Percentiles rank a stretch among this genome's conserved stretches.
Conservation (phyloP, 1,140 invertebrate genomes). For the Platorchestia sp. region DNA sequence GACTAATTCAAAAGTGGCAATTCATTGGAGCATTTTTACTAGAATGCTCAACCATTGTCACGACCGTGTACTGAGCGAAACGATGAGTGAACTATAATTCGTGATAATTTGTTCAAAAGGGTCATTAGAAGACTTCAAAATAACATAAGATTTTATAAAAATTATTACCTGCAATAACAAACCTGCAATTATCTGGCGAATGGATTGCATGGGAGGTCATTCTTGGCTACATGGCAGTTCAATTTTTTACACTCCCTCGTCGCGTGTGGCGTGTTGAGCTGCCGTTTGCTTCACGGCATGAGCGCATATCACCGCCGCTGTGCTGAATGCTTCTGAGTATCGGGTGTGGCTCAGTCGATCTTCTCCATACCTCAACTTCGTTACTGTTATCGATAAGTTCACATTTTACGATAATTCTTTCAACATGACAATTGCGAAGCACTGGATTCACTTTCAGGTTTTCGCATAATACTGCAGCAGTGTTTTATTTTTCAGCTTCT, state of each 20-base stretch:
- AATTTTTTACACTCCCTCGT: neutral
- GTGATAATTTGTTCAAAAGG: neutral
- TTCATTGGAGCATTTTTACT: neutral
- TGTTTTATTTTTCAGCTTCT: neutral
- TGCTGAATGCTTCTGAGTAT: neutral
- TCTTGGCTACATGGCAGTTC: neutral
- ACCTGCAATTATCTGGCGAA: neutral
- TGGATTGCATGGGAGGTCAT: neutral
- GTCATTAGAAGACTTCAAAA: neutral
- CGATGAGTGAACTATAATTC: neutral
- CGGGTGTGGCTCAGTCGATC: neutral
- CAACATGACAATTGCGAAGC: neutral
- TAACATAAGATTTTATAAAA: neutral
- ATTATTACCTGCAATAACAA: neutral
- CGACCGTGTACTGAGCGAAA: neutral
- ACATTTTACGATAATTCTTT: neutral
- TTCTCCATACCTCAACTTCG: neutral
- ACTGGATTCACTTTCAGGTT: neutral
- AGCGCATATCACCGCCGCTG: neutral
- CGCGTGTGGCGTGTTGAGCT: neutral
- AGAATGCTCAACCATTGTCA: neutral
- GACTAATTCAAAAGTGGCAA: neutral
- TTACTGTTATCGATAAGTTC: neutral
- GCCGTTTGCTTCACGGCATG: neutral
- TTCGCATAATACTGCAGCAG: neutral